Conservation (phyloP, 1,140 invertebrate species). For the Drosophila burlai region DNA sequence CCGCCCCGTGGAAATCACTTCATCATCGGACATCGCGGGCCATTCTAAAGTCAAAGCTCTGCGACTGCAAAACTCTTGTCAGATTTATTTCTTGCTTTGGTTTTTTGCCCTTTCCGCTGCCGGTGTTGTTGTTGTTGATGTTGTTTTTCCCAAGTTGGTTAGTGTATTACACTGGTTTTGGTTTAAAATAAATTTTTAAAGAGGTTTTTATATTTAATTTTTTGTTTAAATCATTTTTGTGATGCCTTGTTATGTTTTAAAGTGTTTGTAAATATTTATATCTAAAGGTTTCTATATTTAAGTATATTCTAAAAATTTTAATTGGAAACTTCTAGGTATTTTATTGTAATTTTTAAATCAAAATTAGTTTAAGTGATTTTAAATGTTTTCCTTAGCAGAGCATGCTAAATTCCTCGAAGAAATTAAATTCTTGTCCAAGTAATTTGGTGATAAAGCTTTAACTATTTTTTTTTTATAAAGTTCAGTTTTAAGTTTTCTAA, state of each 20-base stretch:
- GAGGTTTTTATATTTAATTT: not conserved
- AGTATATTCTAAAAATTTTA: too few species aligned
- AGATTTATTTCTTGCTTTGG: conserved; percentile 69
- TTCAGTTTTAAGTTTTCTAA: too few species aligned
- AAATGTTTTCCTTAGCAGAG: too few species aligned
- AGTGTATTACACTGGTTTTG: not conserved
- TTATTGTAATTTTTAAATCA: not conserved
- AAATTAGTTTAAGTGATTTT: too few species aligned
- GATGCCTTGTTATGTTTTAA: not conserved
- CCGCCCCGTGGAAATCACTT: conserved; percentile 68
- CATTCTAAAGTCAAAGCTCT: conserved; percentile 76
- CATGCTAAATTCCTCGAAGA: too few species aligned
- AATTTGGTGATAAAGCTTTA: too few species aligned
- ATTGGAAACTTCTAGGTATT: not conserved
- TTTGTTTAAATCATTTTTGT: not conserved
- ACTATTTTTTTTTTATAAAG: too few species aligned
- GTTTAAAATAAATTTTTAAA: not conserved
- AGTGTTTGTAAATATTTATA: not conserved
- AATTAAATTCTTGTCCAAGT: too few species aligned
- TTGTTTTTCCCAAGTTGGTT: conserved; percentile 31
- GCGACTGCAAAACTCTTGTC: conserved; percentile 74
- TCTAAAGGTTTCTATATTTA: not conserved
- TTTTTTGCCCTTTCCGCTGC: conserved; percentile 34
- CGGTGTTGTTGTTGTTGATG: conserved; percentile 23
- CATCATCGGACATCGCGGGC: conserved; percentile 64